A percentile compares a stretch with the other conserved stretches of the same genome.
Evolutionary conservation across 2,113 vertebrate species (phyloP).

Genomic region (Scortum barcoo): DNA sequence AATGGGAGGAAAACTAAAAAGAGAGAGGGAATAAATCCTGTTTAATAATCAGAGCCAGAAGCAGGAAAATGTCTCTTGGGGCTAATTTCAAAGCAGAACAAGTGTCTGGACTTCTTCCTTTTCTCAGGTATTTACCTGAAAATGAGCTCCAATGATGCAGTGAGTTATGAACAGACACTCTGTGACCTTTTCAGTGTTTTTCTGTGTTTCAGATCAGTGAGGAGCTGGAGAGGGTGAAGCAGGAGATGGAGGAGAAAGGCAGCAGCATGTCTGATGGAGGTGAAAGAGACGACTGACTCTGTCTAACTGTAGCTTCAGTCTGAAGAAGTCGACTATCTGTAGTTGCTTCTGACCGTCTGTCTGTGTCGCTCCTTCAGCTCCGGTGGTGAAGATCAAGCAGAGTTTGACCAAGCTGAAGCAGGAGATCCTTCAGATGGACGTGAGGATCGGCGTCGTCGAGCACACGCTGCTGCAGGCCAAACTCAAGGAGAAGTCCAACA

Average conservation of each 20-base stretch:
- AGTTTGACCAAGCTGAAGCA: slow-evolving; percentile 95
- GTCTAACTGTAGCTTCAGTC: no score
- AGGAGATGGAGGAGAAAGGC: slow-evolving; percentile 97
- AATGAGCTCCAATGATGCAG: neutral
- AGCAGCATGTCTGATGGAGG: slow-evolving; percentile 98
- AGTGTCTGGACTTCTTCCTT: neutral
- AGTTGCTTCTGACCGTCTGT: neutral
- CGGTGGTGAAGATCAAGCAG: slow-evolving; percentile 96
- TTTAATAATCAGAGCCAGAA: neutral
- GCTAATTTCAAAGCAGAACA: neutral
- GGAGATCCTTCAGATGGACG: slow-evolving; percentile 95
- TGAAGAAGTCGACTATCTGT: neutral
- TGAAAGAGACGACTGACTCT: slow-evolving; percentile 59
- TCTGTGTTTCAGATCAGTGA: slow-evolving; percentile 90
- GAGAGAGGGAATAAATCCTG: neutral
- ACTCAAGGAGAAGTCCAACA: slow-evolving; percentile 94
- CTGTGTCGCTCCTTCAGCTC: slow-evolving; percentile 82
- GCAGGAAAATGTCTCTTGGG: neutral
- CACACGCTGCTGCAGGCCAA: slow-evolving; percentile 95
- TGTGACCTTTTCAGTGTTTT: neutral
- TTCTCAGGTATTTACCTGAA: no score
- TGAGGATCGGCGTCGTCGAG: slow-evolving; percentile 93
- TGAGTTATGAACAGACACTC: neutral
- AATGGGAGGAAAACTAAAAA: neutral
- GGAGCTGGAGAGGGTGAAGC: slow-evolving; percentile 95